These are phyloP conservation scores for Liodrosophila aerea DNA, from an alignment of 2,888 invertebrate species.

Conservation along the genomic window DNA sequence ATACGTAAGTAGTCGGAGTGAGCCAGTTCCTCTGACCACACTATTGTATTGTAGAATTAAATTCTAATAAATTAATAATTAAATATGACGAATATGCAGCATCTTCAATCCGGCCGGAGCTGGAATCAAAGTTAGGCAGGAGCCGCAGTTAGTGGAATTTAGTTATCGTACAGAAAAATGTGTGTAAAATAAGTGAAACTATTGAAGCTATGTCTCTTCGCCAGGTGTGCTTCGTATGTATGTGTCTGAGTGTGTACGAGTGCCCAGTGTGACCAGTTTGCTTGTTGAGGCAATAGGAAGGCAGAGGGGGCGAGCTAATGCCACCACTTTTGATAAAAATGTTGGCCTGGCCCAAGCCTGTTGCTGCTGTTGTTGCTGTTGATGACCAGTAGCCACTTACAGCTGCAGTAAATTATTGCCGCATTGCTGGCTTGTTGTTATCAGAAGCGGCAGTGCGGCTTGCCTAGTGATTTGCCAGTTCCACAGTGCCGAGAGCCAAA, in stretches of 20 bases:
- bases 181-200: slow-evolving; percentile 75
- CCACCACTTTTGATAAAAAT: slow-evolving; percentile 76
- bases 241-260: slow-evolving; percentile 10
- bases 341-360: slow-evolving; percentile 71
- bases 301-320: slow-evolving; percentile 57
- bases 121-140: too few species aligned
- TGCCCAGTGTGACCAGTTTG: slow-evolving; percentile 66
- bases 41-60: too few species aligned
- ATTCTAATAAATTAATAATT: too few species aligned
- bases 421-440: slow-evolving; percentile 29
- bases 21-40: too few species aligned
- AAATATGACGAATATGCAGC: too few species aligned
- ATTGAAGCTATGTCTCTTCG: slow-evolving; percentile 56
- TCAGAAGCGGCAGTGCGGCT: slow-evolving; percentile 37
- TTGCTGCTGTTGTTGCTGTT: slow-evolving; percentile 59
- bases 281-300: neutral
- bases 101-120: too few species aligned
- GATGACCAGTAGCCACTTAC: slow-evolving; percentile 78
- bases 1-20: too few species aligned
- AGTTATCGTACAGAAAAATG: slow-evolving; percentile 74
- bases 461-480: slow-evolving; percentile 61
- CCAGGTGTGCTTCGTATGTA: slow-evolving; percentile 4
- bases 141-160: slow-evolving; percentile 72
- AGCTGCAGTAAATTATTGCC: slow-evolving; percentile 38
- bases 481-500: slow-evolving; percentile 26